phyloP scores from a whole-genome alignment of 2,113 vertebrate genomes.

The Phylloscopus trochilus region DNA sequence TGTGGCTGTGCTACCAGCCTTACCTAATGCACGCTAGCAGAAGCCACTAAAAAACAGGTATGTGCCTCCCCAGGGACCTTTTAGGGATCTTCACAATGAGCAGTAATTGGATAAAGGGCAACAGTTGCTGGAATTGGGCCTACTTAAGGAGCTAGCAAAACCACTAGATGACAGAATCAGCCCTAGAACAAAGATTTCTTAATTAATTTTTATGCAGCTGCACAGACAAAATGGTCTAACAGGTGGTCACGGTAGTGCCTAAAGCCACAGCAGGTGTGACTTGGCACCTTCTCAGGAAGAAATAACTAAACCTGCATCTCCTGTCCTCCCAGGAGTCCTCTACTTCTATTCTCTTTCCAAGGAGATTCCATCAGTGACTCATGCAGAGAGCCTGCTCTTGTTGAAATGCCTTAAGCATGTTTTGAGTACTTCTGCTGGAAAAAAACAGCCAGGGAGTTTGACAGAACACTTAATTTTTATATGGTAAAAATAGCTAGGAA shows the following conservation, averaged over 20 bases:
- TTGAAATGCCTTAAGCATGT: not conserved
- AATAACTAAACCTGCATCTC: not conserved
- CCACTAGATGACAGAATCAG: not conserved
- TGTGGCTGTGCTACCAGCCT: not conserved
- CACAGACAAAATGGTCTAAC: not conserved
- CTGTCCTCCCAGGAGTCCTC: not conserved
- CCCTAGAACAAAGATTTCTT: not conserved
- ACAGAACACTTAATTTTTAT: not conserved
- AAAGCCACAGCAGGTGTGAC: not conserved
- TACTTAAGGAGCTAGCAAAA: not conserved
- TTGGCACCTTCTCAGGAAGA: not conserved
- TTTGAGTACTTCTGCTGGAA: not conserved
- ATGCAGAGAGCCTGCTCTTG: not conserved
- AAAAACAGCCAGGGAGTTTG: not conserved
- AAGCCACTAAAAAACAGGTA: not conserved
- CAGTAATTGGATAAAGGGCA: not conserved
- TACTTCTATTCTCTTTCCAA: not conserved
- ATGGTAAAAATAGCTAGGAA: not conserved
- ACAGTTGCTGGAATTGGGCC: not conserved
- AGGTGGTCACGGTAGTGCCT: not conserved
- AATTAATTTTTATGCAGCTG: conserved; percentile 22
- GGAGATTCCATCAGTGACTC: not conserved
- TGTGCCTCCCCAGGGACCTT: not conserved
- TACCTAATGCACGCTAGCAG: fast-evolving
- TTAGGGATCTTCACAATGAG: not conserved